Conservation (phyloP, 2,888 invertebrate species). For the Cheilosia scutellata region DNA sequence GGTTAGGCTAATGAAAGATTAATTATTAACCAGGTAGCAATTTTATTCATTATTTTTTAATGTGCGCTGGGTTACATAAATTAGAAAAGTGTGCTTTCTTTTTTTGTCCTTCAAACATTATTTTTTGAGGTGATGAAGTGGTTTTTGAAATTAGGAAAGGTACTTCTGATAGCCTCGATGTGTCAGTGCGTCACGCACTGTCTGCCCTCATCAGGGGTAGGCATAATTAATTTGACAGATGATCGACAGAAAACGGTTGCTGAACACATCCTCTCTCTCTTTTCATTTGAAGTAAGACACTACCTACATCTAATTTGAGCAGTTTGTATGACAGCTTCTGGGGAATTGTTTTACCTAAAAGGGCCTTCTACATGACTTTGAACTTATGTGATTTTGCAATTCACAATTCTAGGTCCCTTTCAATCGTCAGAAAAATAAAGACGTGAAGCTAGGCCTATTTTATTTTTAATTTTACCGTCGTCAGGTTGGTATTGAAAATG, state of each 20-base stretch:
- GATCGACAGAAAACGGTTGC: constrained; percentile 8
- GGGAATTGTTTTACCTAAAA: too few relatives aligned
- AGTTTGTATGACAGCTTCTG: too few relatives aligned
- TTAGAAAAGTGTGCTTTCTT: neutral
- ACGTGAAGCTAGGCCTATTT: too few relatives aligned
- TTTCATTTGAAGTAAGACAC: too few relatives aligned
- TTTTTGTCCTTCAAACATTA: neutral
- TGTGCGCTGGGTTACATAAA: constrained; percentile 1
- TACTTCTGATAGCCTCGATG: neutral
- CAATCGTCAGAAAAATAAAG: too few relatives aligned
- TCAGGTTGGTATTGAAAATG: too few relatives aligned
- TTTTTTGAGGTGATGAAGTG: neutral
- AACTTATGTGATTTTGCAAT: too few relatives aligned
- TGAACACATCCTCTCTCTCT: too few relatives aligned
- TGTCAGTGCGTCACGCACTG: neutral
- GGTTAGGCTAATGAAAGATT: constrained; percentile 49
- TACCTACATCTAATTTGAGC: too few relatives aligned
- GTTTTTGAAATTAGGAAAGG: neutral
- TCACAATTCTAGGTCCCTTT: too few relatives aligned
- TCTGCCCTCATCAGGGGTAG: neutral
- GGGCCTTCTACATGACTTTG: too few relatives aligned
- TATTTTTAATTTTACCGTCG: too few relatives aligned
- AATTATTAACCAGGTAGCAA: constrained; percentile 57
- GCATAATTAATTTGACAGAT: constrained; percentile 47
- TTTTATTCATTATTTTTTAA: neutral